Evolutionary conservation across 2,113 vertebrate species (phyloP).

Genomic region (Aptenodytes forsteri): DNA sequence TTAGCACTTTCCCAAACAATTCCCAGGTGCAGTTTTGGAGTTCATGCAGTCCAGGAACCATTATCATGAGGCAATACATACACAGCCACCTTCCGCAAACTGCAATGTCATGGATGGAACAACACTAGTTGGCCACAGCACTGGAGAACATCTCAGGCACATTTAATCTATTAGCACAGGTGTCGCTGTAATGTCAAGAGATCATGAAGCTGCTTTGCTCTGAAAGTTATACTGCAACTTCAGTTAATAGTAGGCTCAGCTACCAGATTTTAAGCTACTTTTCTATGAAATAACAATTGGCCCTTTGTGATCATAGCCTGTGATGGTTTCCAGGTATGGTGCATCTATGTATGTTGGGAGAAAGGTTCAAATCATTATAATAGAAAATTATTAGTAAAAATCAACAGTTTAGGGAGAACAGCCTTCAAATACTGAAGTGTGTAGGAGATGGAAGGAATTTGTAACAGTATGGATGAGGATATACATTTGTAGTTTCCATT

Average conservation of each 20-base stretch:
- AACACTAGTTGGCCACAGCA: background rate
- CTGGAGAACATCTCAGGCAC: background rate
- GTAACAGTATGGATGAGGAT: background rate
- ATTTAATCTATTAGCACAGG: background rate
- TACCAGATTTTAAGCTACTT: background rate
- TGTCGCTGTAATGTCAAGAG: background rate
- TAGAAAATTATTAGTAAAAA: background rate
- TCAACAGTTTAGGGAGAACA: background rate
- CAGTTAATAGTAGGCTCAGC: background rate
- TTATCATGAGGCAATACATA: accelerated
- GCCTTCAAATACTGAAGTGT: background rate
- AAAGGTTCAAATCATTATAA: background rate
- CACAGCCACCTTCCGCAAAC: background rate
- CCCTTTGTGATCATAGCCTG: background rate
- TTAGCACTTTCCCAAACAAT: background rate
- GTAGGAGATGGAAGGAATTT: background rate
- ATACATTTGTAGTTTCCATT: background rate
- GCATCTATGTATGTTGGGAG: background rate
- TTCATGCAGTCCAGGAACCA: background rate
- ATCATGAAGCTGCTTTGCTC: background rate
- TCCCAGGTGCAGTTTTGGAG: background rate
- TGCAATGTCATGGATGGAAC: background rate
- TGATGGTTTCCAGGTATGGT: background rate
- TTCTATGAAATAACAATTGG: background rate
- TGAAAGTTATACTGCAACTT: background rate